Evolutionary conservation across 2,113 vertebrate species (phyloP), one percentile per base, ranked within the genome.

Genomic region (Mirza zaza): DNA sequence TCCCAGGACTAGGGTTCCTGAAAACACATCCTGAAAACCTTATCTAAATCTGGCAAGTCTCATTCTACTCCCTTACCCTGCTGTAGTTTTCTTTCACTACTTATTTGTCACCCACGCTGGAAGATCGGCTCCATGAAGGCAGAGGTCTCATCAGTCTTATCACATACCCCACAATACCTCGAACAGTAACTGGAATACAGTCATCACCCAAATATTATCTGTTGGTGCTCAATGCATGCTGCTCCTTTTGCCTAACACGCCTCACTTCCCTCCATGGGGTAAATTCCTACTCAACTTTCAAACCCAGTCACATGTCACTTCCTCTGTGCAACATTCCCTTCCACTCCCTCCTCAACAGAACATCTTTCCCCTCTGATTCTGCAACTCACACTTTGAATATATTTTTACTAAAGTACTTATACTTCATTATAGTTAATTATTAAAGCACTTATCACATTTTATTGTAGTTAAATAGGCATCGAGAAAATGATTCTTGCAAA

Each of bases 321-420:
- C 55, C 27, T 75, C 32, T 1, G 11, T 32, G 59, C 63, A 34
- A 39, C 21, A 75, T 59, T 85, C 27, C 36, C 21, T 73, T 32
- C 12, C 36, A 7, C 27, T 10, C 34, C 12, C 18, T 50, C 42
- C 23, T 65, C 18, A 67, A 34, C 17, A 61, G 34, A 71, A 86
- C 36, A 29, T 20, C 36, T n/a, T 61, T 15, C 52, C 71, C 65
- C 23, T 75, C 71, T 68, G 55, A 83, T 42, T 83, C 61, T 71
- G 42, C n/a, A 84, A 57, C 52, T 85, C 67, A 32, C n/a, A 65
- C 48, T 75, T 17, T 55, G 20, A 92, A 25, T 61, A 73, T 52
- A 93, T 73, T 88, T 90, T 80, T 75, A 86, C 83, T 63, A 94
- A 71, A 55, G 63, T 17, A 57, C 27, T 91, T 65, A 90, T 20